Percentiles rank a stretch among this genome's conserved stretches.
phyloP scores from a whole-genome alignment of 2,888 invertebrate species.

The Odontothrips loti region DNA sequence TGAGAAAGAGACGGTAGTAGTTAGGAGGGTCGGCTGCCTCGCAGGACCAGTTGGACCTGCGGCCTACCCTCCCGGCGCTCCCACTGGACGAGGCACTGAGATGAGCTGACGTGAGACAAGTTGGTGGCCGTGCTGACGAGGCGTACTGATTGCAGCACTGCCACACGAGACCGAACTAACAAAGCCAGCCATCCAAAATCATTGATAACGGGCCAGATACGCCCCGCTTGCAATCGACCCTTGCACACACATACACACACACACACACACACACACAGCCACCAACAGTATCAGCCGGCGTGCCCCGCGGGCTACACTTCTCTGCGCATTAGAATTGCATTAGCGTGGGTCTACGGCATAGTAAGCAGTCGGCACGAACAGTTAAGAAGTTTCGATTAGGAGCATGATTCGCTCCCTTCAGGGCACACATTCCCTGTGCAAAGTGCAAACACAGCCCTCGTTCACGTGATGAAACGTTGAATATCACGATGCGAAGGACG shows the following conservation, averaged over 20 bases:
- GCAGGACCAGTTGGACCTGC: too few relatives aligned
- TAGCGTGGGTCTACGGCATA: neutral
- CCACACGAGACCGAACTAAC: too few relatives aligned
- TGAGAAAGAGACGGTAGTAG: too few relatives aligned
- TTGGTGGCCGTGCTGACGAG: too few relatives aligned
- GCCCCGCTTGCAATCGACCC: neutral
- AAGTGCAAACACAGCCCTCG: too few relatives aligned
- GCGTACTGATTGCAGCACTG: too few relatives aligned
- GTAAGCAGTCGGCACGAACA: neutral
- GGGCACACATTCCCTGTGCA: neutral
- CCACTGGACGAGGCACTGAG: too few relatives aligned
- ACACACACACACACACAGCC: neutral
- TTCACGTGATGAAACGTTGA: too few relatives aligned
- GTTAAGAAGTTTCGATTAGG: neutral
- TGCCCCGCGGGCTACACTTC: neutral
- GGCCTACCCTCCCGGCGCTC: too few relatives aligned
- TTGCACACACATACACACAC: neutral
- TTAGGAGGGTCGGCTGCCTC: too few relatives aligned
- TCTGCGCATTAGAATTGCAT: neutral
- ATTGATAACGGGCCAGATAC: neutral
- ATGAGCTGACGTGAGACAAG: too few relatives aligned
- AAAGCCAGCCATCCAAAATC: neutral
- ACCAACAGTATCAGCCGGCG: neutral
- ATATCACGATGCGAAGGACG: too few relatives aligned
- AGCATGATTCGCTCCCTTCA: neutral